phyloP scores from a whole-genome alignment of 2,797 vertebrate species.

The Tapirus indicus region DNA sequence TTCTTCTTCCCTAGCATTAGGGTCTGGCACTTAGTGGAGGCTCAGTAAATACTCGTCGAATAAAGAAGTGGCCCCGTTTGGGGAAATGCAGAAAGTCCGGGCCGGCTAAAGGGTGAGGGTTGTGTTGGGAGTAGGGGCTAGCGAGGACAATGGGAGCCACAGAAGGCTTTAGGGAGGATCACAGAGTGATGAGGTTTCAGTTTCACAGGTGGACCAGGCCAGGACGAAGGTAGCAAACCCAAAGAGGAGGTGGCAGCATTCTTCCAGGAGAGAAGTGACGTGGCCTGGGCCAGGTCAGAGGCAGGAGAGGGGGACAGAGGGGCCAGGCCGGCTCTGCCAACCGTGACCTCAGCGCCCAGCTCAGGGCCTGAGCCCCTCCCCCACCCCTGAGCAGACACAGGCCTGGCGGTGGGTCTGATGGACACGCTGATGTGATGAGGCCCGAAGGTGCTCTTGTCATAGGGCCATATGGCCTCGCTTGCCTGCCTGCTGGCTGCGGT shows the following conservation, averaged over 20 bases:
- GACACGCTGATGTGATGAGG: background rate
- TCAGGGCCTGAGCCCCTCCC: background rate
- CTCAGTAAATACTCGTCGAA: no score
- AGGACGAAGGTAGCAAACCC: background rate
- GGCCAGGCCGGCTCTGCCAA: background rate
- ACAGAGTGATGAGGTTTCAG: fast-evolving
- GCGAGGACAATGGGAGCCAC: fast-evolving
- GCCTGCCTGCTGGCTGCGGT: background rate
- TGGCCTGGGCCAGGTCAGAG: background rate
- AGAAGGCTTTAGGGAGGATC: background rate
- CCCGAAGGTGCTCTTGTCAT: background rate
- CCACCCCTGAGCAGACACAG: background rate
- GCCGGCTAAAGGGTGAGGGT: background rate
- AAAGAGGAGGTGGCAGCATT: background rate
- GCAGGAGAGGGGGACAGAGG: background rate
- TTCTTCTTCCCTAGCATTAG: fast-evolving
- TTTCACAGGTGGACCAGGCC: fast-evolving
- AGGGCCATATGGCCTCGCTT: background rate
- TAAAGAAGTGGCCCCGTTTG: background rate
- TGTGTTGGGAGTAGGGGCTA: background rate
- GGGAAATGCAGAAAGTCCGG: background rate
- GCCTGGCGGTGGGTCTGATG: background rate
- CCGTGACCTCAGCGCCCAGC: background rate
- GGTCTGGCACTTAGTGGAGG: background rate
- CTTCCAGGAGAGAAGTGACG: background rate